These are phyloP conservation scores for Tragelaphus oryx DNA, from an alignment of 2,797 vertebrate species.

Conservation along the genomic window DNA sequence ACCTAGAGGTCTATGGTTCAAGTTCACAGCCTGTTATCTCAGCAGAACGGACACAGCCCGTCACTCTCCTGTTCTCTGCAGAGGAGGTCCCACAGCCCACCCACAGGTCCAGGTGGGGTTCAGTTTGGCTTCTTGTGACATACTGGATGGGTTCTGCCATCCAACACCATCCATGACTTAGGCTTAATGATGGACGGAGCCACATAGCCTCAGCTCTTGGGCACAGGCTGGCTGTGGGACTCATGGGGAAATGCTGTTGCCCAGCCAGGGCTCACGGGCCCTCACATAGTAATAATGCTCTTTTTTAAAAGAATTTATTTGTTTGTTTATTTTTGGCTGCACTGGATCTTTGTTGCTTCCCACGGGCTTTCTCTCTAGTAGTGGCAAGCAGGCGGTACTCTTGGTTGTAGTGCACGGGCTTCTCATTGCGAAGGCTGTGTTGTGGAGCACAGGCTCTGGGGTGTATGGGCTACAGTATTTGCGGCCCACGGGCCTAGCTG, in stretches of 20 bases:
- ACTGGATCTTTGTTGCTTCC: neutral
- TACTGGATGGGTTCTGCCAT: neutral
- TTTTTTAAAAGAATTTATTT: neutral
- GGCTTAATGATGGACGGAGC: neutral
- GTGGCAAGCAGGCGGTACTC: neutral
- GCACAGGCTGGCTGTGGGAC: neutral
- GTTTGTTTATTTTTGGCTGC: neutral
- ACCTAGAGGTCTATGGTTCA: too few species aligned
- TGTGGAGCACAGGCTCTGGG: neutral
- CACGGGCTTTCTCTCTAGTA: neutral
- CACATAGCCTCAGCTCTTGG: neutral
- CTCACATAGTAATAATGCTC: constrained; percentile 25
- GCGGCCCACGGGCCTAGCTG: neutral
- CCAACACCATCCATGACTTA: neutral
- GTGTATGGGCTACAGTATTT: neutral
- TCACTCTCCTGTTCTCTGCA: neutral
- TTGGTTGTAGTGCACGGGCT: neutral
- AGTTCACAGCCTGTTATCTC: neutral
- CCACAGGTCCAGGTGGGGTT: neutral
- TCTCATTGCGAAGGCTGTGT: neutral
- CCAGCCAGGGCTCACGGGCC: neutral
- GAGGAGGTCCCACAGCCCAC: neutral
- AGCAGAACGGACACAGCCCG: neutral
- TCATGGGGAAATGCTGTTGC: neutral
- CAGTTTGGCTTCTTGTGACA: neutral